These are phyloP conservation scores for Orius insidiosus DNA, from an alignment of 1,140 invertebrate species.

Conservation along the genomic window DNA sequence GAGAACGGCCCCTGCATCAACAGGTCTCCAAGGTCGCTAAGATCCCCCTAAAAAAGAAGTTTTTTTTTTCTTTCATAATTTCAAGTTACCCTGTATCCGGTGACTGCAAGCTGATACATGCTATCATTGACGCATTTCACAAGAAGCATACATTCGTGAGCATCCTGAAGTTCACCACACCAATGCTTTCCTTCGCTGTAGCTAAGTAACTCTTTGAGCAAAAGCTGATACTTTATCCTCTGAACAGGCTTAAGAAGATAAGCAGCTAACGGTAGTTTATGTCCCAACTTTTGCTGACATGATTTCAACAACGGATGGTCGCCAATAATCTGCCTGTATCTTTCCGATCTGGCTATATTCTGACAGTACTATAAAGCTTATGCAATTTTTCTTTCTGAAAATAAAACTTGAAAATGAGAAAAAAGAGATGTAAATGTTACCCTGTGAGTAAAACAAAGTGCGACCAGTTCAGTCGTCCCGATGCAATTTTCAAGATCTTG, in stretches of 20 bases:
- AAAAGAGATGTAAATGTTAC: too few species aligned
- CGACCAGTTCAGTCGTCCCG: slow-evolving; percentile 73
- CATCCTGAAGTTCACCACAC: slow-evolving; percentile 68
- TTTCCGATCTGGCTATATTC: slow-evolving; percentile 86
- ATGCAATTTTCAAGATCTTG: slow-evolving; percentile 82
- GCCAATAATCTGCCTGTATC: slow-evolving; percentile 64
- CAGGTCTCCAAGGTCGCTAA: slow-evolving; percentile 69
- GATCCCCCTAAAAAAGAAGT: slow-evolving; percentile 44
- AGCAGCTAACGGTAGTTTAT: slow-evolving; percentile 84
- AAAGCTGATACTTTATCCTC: slow-evolving; percentile 93
- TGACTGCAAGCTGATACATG: slow-evolving; percentile 92
- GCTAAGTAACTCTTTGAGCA: slow-evolving; percentile 58
- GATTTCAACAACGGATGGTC: slow-evolving; percentile 65
- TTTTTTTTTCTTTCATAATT: too few species aligned
- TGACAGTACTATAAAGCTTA: slow-evolving; percentile 86
- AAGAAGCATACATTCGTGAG: slow-evolving; percentile 81
- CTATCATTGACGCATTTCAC: slow-evolving; percentile 92
- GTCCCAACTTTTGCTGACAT: slow-evolving; percentile 71
- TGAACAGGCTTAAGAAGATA: slow-evolving; percentile 96
- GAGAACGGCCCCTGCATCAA: slow-evolving; percentile 80
- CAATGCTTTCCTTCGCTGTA: slow-evolving; percentile 68
- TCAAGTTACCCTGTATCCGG: slow-evolving; percentile 67
- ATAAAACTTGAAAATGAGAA: slow-evolving; percentile 17
- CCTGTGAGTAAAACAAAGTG: slow-evolving; percentile 83
- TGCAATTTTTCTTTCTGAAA: slow-evolving; percentile 76